Percentiles rank a stretch among this genome's conserved stretches.
These are phyloP conservation scores for Rhingia campestris DNA, from an alignment of 2,888 invertebrate species.

Conservation along the genomic window DNA sequence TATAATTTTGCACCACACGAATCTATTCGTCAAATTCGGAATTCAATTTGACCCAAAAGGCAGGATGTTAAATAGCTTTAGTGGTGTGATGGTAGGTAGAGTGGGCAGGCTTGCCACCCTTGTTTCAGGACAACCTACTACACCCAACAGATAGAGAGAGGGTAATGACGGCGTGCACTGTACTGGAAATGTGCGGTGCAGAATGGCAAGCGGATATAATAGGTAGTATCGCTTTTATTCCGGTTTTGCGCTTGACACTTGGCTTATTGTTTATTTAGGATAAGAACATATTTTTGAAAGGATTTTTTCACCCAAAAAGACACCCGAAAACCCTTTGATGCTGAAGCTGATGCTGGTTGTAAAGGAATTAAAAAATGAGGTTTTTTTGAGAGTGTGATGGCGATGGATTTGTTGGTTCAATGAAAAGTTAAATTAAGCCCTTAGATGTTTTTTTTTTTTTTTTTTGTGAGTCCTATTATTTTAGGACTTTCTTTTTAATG, in stretches of 20 bases:
- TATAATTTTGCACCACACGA: slow-evolving; percentile 66
- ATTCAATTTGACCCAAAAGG: slow-evolving; percentile 70
- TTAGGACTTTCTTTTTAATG: neutral
- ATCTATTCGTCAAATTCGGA: slow-evolving; percentile 65
- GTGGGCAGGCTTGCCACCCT: slow-evolving; percentile 32
- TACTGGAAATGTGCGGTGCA: slow-evolving; percentile 40
- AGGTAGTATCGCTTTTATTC: slow-evolving; percentile 41
- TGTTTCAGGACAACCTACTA: slow-evolving; percentile 24
- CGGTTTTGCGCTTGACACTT: slow-evolving; percentile 69
- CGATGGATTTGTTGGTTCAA: slow-evolving; percentile 13
- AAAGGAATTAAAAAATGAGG: slow-evolving; percentile 31
- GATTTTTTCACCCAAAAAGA: slow-evolving; percentile 67
- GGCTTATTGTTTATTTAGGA: slow-evolving; percentile 72
- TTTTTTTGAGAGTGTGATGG: neutral
- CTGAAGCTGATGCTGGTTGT: neutral
- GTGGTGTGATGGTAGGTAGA: neutral
- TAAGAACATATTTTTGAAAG: slow-evolving; percentile 70
- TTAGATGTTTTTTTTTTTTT: neutral
- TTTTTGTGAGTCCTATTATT: neutral
- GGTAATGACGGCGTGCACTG: slow-evolving; percentile 28
- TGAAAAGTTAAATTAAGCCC: slow-evolving; percentile 4
- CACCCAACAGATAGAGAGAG: neutral
- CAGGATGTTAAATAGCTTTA: slow-evolving; percentile 55
- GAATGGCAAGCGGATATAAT: slow-evolving; percentile 39
- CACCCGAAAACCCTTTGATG: slow-evolving; percentile 63